A percentile compares a stretch with the other conserved stretches of the same genome.
Conservation (phyloP, 2,113 vertebrate species). For the Chloroceryle aenea region DNA sequence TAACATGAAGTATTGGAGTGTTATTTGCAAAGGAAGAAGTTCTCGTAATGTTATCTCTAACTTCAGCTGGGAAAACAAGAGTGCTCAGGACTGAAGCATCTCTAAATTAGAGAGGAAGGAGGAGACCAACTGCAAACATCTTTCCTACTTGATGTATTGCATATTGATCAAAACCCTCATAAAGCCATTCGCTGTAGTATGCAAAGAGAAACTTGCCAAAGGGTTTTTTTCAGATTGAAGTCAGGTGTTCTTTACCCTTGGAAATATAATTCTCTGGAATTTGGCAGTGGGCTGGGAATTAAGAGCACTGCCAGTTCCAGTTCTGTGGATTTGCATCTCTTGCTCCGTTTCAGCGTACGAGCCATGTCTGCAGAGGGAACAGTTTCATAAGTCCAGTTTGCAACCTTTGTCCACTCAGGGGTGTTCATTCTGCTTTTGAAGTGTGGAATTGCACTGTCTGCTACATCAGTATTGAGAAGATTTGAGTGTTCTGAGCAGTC, state of each 20-base stretch:
- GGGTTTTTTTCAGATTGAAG: background rate
- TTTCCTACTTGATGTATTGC: background rate
- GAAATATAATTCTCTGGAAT: constrained; percentile 44
- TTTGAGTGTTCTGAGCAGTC: background rate
- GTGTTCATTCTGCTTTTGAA: background rate
- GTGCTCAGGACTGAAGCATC: background rate
- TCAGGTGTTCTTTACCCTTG: constrained; percentile 18
- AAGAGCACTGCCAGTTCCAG: background rate
- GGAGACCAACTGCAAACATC: background rate
- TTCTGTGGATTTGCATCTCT: background rate
- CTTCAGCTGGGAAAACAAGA: background rate
- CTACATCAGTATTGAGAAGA: background rate
- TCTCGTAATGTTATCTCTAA: background rate
- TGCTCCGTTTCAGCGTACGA: background rate
- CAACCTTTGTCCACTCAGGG: background rate
- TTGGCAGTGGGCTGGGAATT: constrained; percentile 8
- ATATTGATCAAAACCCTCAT: background rate
- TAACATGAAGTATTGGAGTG: background rate
- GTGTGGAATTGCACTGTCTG: background rate
- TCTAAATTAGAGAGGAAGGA: background rate
- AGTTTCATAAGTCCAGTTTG: background rate
- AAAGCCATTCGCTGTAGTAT: background rate
- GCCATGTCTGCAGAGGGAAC: accelerated
- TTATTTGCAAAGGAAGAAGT: background rate
- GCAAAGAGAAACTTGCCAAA: background rate